Base-by-base conservation (phyloP, 2,797 vertebrate genomes). In the Leptoclinus maculatus region DNA sequence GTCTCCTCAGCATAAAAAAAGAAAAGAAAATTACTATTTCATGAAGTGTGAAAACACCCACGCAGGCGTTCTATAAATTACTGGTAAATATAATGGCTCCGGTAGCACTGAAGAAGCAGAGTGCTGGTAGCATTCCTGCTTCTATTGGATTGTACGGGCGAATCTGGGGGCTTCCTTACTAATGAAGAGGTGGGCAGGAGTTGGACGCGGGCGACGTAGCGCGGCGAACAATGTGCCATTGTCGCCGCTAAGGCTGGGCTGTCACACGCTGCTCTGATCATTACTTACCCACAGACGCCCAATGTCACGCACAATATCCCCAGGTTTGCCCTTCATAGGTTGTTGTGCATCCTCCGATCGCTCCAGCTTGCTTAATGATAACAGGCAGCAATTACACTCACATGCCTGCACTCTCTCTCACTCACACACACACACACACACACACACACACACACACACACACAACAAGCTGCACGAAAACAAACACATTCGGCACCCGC, bases 301-400 rank as follows among this genome's bases (percentile, higher is more conserved):
- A 90, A 91, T 92, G 92, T 92, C 92, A 93, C 73, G 89, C 89
- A 86, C 89, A 88, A 91, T 92, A 93, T 92, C 89, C 88, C 87
- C 83, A 79, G 89, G 88, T 94, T 91, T 92, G 93, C 88, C 91
- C 92, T 94, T 94, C 92, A 91, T 90, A 89, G 91, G 89, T 86
- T 93, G 90, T 88, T 89, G 87, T 90, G 84, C 89, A 91, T 89
- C 85, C 83, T 87, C 76, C 27, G 67, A 84, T 87, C 71, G 67
- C 88, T 85, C 79, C 83, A 41, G 80, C 84, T 87, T 66, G 76
- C 83, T 83, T 88, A 89, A 93, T 90, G 90, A 90, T 90, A 92
- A 89, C 92, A 87, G 86, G 85, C 82, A 87, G 86, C 85, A 88
- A 91, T 91, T 91, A 90, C 86, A 85, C 79, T 86, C 79, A 68